Evolutionary conservation across 2,797 vertebrate species (phyloP), one percentile per base, ranked within the genome.

Genomic region (Neosilurus mollespiculum): DNA sequence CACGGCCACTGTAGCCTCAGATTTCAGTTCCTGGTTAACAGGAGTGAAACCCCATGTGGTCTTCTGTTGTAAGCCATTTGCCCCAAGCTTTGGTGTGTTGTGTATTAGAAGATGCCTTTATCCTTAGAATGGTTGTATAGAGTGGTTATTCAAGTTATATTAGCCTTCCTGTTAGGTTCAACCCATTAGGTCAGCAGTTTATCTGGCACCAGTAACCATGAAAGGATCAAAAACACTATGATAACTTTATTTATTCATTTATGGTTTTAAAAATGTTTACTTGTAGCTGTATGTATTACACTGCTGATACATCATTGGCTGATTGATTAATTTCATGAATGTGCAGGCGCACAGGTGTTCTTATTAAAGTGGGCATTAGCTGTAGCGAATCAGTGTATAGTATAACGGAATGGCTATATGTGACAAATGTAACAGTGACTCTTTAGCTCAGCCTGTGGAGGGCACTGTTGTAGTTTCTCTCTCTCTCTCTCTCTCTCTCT

Each of bases 391-490:
- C 43, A 9, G 24, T 22, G 54, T 15, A 34, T 22, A 37, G 22
- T 58, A 34, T 59, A 59, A 37, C 56, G 16, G 15, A 11, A 59
- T 59, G 10, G 58, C 73, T 61, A n/a, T 61, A 59, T 76, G 11
- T 59, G 11, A 53, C 3, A 53, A 65, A 53, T 65, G 24, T 30
- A 65, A 65, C 43, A 53, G 77, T 53, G 1, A 53, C 20, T 14
- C 43, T 79, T 65, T 79, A 65, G n/a, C 75, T 77, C 84, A 43
- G n/a, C 71, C 84, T 87, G 64, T 69, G 78, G 87, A 79, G 84
- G 87, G 84, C 88, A 85, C 81, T 88, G 86, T 85, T 86, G 81
- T 54, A 67, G 84, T 79, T 81, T 83, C 62, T 53, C 10, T 24
- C 24, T 43, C 10, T 61, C 34, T 24, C n/a, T 56, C 43, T 71